Evolutionary conservation across 2,797 vertebrate species (phyloP), one percentile per base, ranked within the genome.

Genomic region (Squalus acanthias): DNA sequence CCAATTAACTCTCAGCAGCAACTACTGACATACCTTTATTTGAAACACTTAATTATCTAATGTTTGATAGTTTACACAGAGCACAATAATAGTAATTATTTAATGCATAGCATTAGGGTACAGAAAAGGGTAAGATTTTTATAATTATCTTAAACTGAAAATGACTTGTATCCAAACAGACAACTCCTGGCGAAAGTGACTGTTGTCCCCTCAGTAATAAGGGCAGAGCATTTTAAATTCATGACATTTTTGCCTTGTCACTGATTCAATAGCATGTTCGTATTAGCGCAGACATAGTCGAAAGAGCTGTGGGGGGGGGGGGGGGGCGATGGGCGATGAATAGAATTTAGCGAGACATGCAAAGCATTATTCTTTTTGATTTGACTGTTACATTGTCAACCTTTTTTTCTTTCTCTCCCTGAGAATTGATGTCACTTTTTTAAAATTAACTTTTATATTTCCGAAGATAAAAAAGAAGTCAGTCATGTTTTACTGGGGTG

Each of bases 371-470:
- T 60, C 65, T 69, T 85, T 85, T 46, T 93, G 60, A 92, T 92
- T 67, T 93, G 91, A 93, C n/a, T 93, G 65, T 46, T 93, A 93
- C n/a, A 93, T 93, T 92, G 89, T 92, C 89, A 39, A 92, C 89
- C 65, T 67, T 92, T 92, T 39, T 69, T 69, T 57, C 53, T 57
- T 39, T 20, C 39, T 22, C 65, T 24, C 13, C 88, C 91, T 26
- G 65, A 22, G 65, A 93, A 93, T 13, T 39, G 63, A 93, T 69
- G 20, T 46, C 63, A 26, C n/a, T 69, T 93, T 46, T 69, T 22
- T 24, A 24, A 85, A 93, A 93, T 46, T 92, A 39, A 67, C 15
- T 22, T 67, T 93, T 93, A 69, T 46, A 93, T 93, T 93, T 93
- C 67, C 65, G 46, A 46, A 93, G 91, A 46, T 93, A 69, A 69